phyloP scores from a whole-genome alignment of 1,140 invertebrate species.

The Pseudomyrmex flavicornis region DNA sequence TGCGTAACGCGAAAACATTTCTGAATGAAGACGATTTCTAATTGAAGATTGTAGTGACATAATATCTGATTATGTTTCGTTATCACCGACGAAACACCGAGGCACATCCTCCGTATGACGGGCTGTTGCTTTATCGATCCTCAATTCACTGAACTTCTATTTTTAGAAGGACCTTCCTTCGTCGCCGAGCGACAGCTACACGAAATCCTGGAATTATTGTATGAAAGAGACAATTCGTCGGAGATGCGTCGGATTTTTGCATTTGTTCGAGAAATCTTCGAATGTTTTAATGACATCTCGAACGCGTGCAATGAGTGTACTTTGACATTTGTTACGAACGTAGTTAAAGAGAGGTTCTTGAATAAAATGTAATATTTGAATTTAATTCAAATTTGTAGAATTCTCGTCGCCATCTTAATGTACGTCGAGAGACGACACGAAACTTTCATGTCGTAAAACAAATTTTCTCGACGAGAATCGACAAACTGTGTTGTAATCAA shows the following conservation, averaged over 20 bases:
- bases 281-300: conserved; percentile 35
- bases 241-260: conserved; percentile 34
- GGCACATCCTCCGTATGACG: conserved; percentile 35
- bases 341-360: not conserved
- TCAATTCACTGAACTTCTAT: conserved; percentile 61
- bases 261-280: conserved; percentile 17
- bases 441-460: not conserved
- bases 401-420: too few species aligned
- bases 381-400: not conserved
- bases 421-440: not conserved
- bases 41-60: conserved; percentile 4
- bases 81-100: conserved; percentile 47
- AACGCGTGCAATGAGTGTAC: too few species aligned
- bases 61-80: conserved; percentile 24
- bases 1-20: not conserved
- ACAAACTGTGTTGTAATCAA: conserved; percentile 17
- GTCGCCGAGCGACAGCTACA: conserved; percentile 41
- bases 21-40: not conserved
- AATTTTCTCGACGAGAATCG: not conserved
- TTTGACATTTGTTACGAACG: not conserved
- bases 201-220: conserved; percentile 53
- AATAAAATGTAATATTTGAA: not conserved
- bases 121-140: conserved; percentile 59
- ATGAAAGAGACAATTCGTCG: conserved; percentile 34
- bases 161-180: conserved; percentile 61